Conservation (phyloP, 2,888 invertebrate species). For the Drosophila lacicola region DNA sequence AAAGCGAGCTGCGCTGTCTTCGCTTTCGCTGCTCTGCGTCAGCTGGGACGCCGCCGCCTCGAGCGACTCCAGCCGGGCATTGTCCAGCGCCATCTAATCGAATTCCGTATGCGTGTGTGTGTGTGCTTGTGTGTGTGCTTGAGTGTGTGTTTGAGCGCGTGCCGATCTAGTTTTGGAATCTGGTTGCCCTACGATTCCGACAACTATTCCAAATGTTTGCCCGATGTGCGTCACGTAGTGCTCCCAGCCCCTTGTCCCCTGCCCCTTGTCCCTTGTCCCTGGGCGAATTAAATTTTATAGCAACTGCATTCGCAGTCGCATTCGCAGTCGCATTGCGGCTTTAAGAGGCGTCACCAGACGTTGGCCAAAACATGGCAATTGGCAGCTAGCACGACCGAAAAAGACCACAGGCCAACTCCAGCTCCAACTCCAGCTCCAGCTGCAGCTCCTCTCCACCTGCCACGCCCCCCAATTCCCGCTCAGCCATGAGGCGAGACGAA, state of each 20-base stretch:
- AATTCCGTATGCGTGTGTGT: not conserved
- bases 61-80: slow-evolving; percentile 4
- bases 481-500: slow-evolving; percentile 20
- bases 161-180: slow-evolving; percentile 1
- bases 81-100: slow-evolving; percentile 34
- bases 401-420: slow-evolving; percentile 17
- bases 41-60: not conserved
- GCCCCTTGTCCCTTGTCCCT: slow-evolving; percentile 11
- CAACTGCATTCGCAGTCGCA: slow-evolving; percentile 63
- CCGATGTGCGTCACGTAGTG: slow-evolving; percentile 42
- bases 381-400: slow-evolving; percentile 49
- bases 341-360: slow-evolving; percentile 46
- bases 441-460: not conserved
- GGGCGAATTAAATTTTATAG: slow-evolving; percentile 75
- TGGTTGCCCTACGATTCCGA: slow-evolving; percentile 7
- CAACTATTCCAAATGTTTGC: slow-evolving; percentile 39
- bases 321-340: slow-evolving; percentile 17
- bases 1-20: slow-evolving; percentile 5
- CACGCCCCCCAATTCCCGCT: not conserved
- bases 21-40: slow-evolving; percentile 31
- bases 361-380: slow-evolving; percentile 57
- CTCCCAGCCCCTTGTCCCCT: slow-evolving; percentile 1
- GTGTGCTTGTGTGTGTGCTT: not conserved
- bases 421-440: slow-evolving; percentile 15
- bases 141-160: not conserved